Conservation (phyloP, 2,888 invertebrate genomes). For the Phortica magna region DNA sequence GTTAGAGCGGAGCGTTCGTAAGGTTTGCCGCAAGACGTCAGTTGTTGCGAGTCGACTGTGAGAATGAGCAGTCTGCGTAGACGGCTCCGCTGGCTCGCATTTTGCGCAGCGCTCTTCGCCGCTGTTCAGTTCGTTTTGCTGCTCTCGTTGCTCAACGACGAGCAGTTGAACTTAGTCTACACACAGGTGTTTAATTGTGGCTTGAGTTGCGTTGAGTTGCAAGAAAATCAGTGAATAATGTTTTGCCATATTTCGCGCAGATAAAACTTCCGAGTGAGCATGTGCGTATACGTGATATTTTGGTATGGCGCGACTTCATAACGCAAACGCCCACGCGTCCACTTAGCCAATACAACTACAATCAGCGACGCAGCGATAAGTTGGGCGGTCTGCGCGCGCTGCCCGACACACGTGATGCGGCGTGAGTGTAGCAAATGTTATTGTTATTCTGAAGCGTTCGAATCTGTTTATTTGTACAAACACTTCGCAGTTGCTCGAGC, state of each 20-base stretch:
- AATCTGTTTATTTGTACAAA: slow-evolving; percentile 14
- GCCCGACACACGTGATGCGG: slow-evolving; percentile 67
- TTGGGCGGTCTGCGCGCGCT: slow-evolving; percentile 62
- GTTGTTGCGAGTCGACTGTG: not conserved
- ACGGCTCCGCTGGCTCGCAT: slow-evolving; percentile 40
- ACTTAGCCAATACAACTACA: slow-evolving; percentile 52
- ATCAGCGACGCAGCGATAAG: slow-evolving; percentile 61
- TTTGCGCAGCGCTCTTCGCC: slow-evolving; percentile 38
- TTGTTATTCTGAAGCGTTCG: not conserved
- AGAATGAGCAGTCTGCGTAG: slow-evolving; percentile 47
- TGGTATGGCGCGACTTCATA: slow-evolving; percentile 50
- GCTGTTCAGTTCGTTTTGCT: slow-evolving; percentile 42
- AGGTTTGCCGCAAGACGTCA: not conserved
- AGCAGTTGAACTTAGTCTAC: slow-evolving; percentile 22
- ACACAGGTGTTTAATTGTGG: not conserved
- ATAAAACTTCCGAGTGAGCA: not conserved
- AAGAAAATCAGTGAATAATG: slow-evolving; percentile 40
- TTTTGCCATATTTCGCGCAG: not conserved
- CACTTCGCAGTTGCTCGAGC: slow-evolving; percentile 57
- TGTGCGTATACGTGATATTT: not conserved
- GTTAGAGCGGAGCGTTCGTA: not conserved
- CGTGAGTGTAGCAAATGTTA: slow-evolving; percentile 52
- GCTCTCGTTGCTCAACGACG: slow-evolving; percentile 24
- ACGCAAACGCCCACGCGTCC: slow-evolving; percentile 42
- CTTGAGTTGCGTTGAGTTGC: no score